A percentile compares a stretch with the other conserved stretches of the same genome.
These are phyloP conservation scores for Adelosebastes latens DNA, from an alignment of 2,797 vertebrate genomes.

Conservation along the genomic window DNA sequence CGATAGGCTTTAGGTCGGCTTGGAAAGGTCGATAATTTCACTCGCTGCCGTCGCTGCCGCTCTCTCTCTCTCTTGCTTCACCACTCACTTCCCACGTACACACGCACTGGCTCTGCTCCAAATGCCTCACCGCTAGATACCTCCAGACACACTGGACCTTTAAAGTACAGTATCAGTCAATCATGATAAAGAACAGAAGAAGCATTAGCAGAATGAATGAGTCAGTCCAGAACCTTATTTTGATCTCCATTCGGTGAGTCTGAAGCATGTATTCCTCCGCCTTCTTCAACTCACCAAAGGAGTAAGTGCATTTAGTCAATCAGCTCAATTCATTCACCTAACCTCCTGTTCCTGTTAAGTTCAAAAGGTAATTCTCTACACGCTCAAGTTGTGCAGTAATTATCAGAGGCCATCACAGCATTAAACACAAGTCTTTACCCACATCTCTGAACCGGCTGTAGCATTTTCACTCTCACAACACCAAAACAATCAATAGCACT, in stretches of 20 bases:
- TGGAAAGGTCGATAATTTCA: too few species aligned
- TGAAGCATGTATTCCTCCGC: background rate
- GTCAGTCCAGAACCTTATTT: background rate
- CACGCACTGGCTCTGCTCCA: too few species aligned
- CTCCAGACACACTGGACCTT: background rate
- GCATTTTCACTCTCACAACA: constrained; percentile 16
- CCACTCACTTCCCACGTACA: too few species aligned
- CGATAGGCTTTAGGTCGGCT: too few species aligned
- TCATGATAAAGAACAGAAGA: background rate
- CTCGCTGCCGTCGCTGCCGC: too few species aligned
- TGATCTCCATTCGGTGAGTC: background rate
- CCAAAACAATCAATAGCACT: constrained; percentile 43
- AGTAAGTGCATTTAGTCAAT: constrained; percentile 9
- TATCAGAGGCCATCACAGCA: constrained; percentile 25
- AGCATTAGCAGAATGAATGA: background rate
- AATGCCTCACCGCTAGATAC: too few species aligned
- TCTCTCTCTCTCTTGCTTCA: too few species aligned
- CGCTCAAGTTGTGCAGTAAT: constrained; percentile 40
- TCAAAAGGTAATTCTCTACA: constrained; percentile 44
- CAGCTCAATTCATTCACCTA: constrained; percentile 6
- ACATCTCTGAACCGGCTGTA: constrained; percentile 13
- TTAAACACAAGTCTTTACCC: constrained; percentile 16
- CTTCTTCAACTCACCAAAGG: background rate
- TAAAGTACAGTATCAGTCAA: background rate
- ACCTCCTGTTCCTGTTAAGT: background rate